Evolutionary conservation across 1,140 invertebrate species (phyloP).

Genomic region (Xylocopa sonorina): DNA sequence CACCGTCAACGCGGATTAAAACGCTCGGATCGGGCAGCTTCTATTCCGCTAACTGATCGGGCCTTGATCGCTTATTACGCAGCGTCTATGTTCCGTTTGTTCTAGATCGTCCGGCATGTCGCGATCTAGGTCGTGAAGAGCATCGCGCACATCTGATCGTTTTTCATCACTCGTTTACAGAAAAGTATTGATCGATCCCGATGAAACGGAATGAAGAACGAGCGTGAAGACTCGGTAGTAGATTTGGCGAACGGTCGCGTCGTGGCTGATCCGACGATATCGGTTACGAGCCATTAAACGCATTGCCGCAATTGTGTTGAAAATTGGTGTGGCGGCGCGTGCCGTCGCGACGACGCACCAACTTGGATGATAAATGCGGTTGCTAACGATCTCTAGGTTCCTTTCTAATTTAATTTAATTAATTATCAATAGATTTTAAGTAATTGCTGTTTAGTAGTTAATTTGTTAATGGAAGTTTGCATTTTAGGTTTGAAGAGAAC

Average conservation of each 20-base stretch:
- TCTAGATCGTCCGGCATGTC: conserved; percentile 53
- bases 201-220: background rate
- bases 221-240: too few species aligned
- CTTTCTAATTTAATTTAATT: too few species aligned
- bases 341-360: background rate
- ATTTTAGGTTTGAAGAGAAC: too few species aligned
- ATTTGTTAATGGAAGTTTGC: too few species aligned
- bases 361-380: background rate
- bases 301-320: background rate
- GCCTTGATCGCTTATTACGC: conserved; percentile 73
- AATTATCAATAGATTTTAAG: too few species aligned
- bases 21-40: conserved; percentile 9
- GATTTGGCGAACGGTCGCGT: too few species aligned
- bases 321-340: background rate
- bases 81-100: conserved; percentile 59
- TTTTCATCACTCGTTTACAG: conserved; percentile 23
- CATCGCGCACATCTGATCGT: conserved; percentile 39
- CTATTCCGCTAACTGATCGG: conserved; percentile 67
- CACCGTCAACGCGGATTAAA: conserved; percentile 2
- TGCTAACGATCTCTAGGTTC: too few species aligned
- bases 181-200: conserved; percentile 13
- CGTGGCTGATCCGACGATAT: background rate
- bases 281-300: background rate
- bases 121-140: conserved; percentile 52
- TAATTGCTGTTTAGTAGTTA: too few species aligned